Base-by-base conservation (phyloP, 2,888 invertebrate species). In the Micoletzkya japonica region DNA sequence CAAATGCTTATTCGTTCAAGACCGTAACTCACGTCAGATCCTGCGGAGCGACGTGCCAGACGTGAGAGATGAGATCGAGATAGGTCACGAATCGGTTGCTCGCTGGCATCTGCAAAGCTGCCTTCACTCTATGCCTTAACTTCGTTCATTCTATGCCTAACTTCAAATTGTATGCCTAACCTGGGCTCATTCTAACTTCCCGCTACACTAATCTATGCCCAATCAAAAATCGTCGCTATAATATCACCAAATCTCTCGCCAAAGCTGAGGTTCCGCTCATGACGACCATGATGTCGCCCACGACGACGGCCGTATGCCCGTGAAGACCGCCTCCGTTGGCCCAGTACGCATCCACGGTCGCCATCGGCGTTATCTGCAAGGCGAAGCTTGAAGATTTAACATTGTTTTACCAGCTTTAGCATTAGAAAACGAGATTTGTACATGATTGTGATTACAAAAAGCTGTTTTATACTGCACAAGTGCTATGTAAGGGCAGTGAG, bases 211-310 rank as follows among this genome's bases (percentile, higher is more conserved):
- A n/a, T n/a, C n/a, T n/a, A n/a, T n/a, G n/a, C n/a, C n/a, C 14
- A 44, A 44, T 44, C 14, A 10, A 44, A 44, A 44, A 44, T 14
- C 10, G 44, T 44, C 44, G 20, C 44, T 44, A 14, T 20, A 44
- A 10, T 10, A 44, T 44, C 44, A 20, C 26, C 54, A 54, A 54
- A 14, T 26, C 6, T 24, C 54, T 7, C 24, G 24, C 54, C 54
- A 10, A 14, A 20, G 44, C 17, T 17, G 54, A 32, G 14, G 32
- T 2, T 10, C 66, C 66, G 24, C 66, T 56, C 28, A 54, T 24
- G 7, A 66, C 66, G 36, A 66, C 24, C 66, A 66, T 66, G 44
- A 26, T 54, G 20, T 36, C 28, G 4, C 20, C 37, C 10, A 6
- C 32, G 2, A 66, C 39, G 1, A 37, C 56, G 2, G 56, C 66